These are phyloP conservation scores for Epizoanthus illoricatus DNA, from an alignment of 92 coral and sea anemone genomes.

Conservation along the genomic window DNA sequence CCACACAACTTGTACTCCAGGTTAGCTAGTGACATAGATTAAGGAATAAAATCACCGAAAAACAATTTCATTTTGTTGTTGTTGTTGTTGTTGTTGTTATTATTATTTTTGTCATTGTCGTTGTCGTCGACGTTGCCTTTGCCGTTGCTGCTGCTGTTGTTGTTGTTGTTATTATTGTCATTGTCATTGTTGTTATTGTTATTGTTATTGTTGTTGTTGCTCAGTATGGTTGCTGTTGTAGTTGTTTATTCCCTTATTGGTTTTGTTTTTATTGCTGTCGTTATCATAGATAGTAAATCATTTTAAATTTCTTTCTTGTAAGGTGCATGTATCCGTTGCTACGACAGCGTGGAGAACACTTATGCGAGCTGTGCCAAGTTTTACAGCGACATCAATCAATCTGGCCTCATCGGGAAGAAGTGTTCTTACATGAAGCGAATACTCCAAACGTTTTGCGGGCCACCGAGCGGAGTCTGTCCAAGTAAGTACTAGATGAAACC, in stretches of 20 bases:
- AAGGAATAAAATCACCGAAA: not conserved
- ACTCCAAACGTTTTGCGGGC: slow-evolving; percentile 4
- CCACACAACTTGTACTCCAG: slow-evolving; percentile 17
- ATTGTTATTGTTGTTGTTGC: too few species aligned
- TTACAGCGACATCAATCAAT: slow-evolving; percentile 7
- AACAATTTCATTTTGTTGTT: too few species aligned
- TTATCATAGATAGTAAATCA: not conserved
- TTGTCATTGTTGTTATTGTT: too few species aligned
- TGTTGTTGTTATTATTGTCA: too few species aligned
- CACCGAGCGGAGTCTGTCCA: not conserved
- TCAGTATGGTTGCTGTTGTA: too few species aligned
- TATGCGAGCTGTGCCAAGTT: not conserved
- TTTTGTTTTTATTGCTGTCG: not conserved
- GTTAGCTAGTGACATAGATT: not conserved
- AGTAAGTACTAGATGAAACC: not conserved
- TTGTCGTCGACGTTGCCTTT: too few species aligned
- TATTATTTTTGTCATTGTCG: too few species aligned
- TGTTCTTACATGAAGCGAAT: not conserved
- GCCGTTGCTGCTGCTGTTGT: too few species aligned
- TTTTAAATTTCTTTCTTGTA: too few species aligned
- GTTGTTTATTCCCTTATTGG: too few species aligned
- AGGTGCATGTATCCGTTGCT: slow-evolving; percentile 8
- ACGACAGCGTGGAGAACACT: not conserved
- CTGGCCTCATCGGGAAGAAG: not conserved
- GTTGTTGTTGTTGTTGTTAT: too few species aligned